Evolutionary conservation across 2,797 vertebrate genomes (phyloP), one percentile per base, ranked within the genome.

Genomic region (Pseudochirops corinnae): DNA sequence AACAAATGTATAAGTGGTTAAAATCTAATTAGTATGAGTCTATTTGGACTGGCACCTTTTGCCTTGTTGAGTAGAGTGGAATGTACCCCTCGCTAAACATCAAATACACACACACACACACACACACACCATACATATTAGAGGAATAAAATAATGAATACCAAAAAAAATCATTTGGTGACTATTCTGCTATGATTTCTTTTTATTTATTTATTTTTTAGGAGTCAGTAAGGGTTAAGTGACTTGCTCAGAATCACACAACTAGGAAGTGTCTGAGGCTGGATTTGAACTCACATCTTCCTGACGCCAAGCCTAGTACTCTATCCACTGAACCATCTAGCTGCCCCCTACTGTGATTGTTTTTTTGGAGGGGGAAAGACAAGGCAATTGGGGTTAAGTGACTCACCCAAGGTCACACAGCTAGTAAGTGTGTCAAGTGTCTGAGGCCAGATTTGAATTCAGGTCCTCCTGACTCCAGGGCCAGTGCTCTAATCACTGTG

Each of bases 251-350:
- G 52, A 56, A 16, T 56, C 52, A 92, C 58, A 74, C 14, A 21
- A 52, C 39, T 2, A 53, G 39, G 55, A 58, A 90, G 26, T 58
- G 31, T 24, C 58, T 91, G 57, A 91, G 29, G 62, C 57, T 31
- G 1, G 74, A 57, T 94, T 56, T 12, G 52, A 96, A 95, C 57
- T 5, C 1, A 12, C 33, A 13, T 94, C 60, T 91, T 31, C 39
- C 82, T 95, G 92, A 94, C 53, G 53, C 87, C 13, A 93, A 93
- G 67, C 10, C n/a, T 21, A 28, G 7, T 56, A 6, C 5, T 92
- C 94, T 52, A 67, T 55, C 53, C 39, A 9, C 93, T 58, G 39
- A 39, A 87, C 90, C 95, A 96, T 92, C 29, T 55, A 92, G 93
- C 56, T 74, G 56, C 50, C 90, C 92, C 93, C 95, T 67, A 26